These are phyloP conservation scores for Drosophila mimica DNA, from an alignment of 2,888 invertebrate species.

Conservation along the genomic window DNA sequence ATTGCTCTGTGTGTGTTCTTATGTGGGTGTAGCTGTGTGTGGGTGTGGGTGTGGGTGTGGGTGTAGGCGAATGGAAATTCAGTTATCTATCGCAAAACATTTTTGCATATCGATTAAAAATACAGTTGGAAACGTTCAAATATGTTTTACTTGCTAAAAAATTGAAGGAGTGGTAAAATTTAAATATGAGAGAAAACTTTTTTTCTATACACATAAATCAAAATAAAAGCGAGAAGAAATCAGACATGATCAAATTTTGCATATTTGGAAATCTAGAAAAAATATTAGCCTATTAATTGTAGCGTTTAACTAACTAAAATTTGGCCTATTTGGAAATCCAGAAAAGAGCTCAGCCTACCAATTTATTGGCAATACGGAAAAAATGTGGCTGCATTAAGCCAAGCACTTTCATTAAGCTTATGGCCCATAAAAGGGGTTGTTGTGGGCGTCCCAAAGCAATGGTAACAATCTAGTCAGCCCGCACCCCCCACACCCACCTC, in stretches of 20 bases:
- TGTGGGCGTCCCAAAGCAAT: conserved; percentile 15
- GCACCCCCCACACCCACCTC: conserved; percentile 2
- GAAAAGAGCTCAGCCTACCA: background rate
- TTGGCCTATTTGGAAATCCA: background rate
- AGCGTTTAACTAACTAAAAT: background rate
- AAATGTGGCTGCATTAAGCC: conserved; percentile 2
- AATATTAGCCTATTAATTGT: conserved; percentile 1
- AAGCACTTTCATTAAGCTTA: conserved; percentile 24
- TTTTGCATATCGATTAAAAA: conserved; percentile 8
- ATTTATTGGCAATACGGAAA: background rate
- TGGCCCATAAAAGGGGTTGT: conserved; percentile 47
- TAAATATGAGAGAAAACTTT: background rate
- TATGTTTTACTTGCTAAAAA: background rate
- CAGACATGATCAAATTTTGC: background rate
- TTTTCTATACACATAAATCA: background rate
- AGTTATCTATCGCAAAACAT: conserved; percentile 18
- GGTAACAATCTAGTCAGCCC: background rate
- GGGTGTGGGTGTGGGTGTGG: conserved; percentile 16
- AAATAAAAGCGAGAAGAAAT: background rate
- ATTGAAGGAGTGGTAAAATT: background rate
- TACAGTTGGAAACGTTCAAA: background rate
- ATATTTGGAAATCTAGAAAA: background rate
- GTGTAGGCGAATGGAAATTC: conserved; percentile 32
- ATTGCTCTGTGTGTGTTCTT: conserved; percentile 67
- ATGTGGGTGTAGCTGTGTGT: conserved; percentile 8